Percentiles rank a stretch among this genome's conserved stretches.
These are phyloP conservation scores for Thinocorus orbignyianus DNA, from an alignment of 2,113 vertebrate genomes.

Conservation along the genomic window DNA sequence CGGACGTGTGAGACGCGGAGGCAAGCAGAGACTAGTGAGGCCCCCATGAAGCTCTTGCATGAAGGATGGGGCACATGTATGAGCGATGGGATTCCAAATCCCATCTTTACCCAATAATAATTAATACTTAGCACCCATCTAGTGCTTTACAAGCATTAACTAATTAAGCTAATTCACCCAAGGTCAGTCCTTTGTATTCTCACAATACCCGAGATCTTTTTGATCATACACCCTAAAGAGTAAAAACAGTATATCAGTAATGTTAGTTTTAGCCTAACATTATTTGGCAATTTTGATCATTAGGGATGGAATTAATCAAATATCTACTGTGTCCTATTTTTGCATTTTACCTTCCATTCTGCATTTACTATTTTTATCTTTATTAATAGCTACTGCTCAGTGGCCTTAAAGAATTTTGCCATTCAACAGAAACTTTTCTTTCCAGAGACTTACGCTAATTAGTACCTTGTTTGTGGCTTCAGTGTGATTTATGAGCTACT, in stretches of 20 bases:
- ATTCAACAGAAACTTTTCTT: conserved; percentile 73
- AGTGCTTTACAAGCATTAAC: conserved; percentile 69
- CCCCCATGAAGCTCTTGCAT: background rate
- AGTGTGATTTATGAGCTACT: conserved; percentile 68
- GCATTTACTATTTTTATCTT: conserved; percentile 62
- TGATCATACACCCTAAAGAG: conserved; percentile 63
- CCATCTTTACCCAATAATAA: conserved; percentile 63
- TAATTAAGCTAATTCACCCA: conserved; percentile 72
- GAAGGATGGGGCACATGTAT: conserved; percentile 35
- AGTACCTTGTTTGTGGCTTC: conserved; percentile 58
- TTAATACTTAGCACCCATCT: conserved; percentile 60
- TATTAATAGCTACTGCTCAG: conserved; percentile 64
- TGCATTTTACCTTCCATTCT: conserved; percentile 48
- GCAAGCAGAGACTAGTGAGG: background rate
- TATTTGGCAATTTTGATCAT: conserved; percentile 68
- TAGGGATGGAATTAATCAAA: conserved; percentile 64
- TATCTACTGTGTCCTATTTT: conserved; percentile 57
- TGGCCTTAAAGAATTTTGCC: conserved; percentile 64
- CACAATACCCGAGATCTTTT: conserved; percentile 62
- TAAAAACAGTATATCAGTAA: conserved; percentile 59
- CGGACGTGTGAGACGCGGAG: background rate
- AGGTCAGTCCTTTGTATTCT: conserved; percentile 66
- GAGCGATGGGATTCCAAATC: conserved; percentile 54
- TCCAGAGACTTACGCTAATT: conserved; percentile 69
- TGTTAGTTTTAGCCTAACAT: conserved; percentile 59